phyloP scores from a whole-genome alignment of 2,888 invertebrate species.

The Macrophya alboannulata region DNA sequence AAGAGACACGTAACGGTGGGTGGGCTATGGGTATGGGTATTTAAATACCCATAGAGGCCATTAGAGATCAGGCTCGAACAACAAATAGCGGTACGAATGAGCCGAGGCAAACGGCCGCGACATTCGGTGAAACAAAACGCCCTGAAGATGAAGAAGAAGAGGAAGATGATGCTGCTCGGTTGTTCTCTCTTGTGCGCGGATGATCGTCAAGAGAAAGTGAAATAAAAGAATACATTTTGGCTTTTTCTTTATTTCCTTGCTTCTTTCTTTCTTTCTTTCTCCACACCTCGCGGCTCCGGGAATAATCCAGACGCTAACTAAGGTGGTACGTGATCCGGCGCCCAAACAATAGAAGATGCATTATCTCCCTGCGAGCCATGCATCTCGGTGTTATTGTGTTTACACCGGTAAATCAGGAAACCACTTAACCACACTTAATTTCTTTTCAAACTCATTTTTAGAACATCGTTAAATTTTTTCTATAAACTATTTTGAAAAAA shows the following conservation, averaged over 20 bases:
- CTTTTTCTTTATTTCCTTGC: background rate
- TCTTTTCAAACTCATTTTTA: background rate
- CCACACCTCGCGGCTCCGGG: background rate
- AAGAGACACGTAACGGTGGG: constrained; percentile 68
- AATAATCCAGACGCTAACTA: constrained; percentile 49
- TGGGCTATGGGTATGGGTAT: constrained; percentile 71
- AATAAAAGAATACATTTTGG: constrained; percentile 19
- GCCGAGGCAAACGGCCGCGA: constrained; percentile 37
- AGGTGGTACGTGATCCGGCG: constrained; percentile 65
- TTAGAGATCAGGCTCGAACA: constrained; percentile 72
- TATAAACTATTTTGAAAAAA: background rate
- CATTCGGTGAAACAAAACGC: constrained; percentile 51
- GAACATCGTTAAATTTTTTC: background rate
- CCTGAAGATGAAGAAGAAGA: background rate
- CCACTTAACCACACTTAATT: constrained; percentile 61
- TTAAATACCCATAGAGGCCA: constrained; percentile 72
- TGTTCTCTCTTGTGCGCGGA: background rate
- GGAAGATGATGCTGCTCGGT: background rate
- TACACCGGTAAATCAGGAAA: constrained; percentile 60
- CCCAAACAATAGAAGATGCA: constrained; percentile 64
- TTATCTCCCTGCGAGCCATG: constrained; percentile 59
- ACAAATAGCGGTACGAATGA: constrained; percentile 62
- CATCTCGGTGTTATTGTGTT: constrained; percentile 48
- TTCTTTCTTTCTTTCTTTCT: background rate
- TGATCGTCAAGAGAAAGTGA: constrained; percentile 23